A percentile compares a stretch with the other conserved stretches of the same genome.
Evolutionary conservation across 2,797 vertebrate species (phyloP).

Genomic region (Sebastiscus tertius): DNA sequence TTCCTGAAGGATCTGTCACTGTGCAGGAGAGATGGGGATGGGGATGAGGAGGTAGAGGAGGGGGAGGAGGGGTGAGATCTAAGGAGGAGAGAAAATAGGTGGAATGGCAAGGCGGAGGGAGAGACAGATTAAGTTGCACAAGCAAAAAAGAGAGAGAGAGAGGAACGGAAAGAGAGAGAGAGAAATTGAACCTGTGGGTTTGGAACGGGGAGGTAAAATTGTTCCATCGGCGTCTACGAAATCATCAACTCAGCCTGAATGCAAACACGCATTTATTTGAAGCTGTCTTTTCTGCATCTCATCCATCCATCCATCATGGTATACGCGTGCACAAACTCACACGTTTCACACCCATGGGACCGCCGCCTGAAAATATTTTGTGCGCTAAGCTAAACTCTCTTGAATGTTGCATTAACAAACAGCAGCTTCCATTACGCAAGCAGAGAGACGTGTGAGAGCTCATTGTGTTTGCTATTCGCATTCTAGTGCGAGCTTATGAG

Average conservation of each 20-base stretch:
- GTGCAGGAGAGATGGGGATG: slow-evolving; percentile 53
- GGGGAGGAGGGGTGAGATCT: slow-evolving; percentile 22
- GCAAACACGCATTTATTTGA: slow-evolving; percentile 64
- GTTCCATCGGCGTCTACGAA: slow-evolving; percentile 29
- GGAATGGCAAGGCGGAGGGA: slow-evolving; percentile 46
- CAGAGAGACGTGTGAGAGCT: slow-evolving; percentile 13
- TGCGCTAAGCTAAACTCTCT: slow-evolving; percentile 34
- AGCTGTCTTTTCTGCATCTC: slow-evolving; percentile 47
- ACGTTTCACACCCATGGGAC: slow-evolving; percentile 47
- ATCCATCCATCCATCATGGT: slow-evolving; percentile 44
- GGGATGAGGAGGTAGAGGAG: background rate
- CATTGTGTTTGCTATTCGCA: slow-evolving; percentile 50
- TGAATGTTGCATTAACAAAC: slow-evolving; percentile 50
- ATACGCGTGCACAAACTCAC: slow-evolving; percentile 34
- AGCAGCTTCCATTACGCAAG: slow-evolving; percentile 50
- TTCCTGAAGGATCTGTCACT: slow-evolving; percentile 81
- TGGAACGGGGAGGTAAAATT: slow-evolving; percentile 35
- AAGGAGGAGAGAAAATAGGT: slow-evolving; percentile 57
- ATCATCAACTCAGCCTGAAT: slow-evolving; percentile 41
- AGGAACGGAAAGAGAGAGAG: slow-evolving; percentile 19
- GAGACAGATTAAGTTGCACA: slow-evolving; percentile 64
- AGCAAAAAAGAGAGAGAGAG: slow-evolving; percentile 13
- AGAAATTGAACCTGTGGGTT: slow-evolving; percentile 57
- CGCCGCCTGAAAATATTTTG: slow-evolving; percentile 53
- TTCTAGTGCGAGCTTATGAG: slow-evolving; percentile 48